Conservation (phyloP, 2,888 invertebrate genomes). For the Teleiodes luculella region DNA sequence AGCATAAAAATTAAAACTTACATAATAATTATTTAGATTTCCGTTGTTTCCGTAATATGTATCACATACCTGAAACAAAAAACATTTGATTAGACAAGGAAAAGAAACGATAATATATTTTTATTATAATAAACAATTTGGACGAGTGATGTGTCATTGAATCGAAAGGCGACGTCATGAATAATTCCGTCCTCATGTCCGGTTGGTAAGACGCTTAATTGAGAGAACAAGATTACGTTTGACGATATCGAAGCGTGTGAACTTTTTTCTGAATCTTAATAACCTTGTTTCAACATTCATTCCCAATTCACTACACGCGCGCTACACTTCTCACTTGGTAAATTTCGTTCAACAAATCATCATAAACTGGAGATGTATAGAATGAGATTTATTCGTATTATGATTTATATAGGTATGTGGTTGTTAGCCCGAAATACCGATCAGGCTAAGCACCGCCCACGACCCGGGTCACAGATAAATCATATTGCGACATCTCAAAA, state of each 20-base stretch:
- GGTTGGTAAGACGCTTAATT: constrained; percentile 64
- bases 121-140: constrained; percentile 41
- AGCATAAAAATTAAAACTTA: no score
- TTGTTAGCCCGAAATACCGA: constrained; percentile 68
- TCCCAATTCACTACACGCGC: constrained; percentile 33
- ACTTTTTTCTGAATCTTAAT: constrained; percentile 54
- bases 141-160: constrained; percentile 43
- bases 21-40: not conserved
- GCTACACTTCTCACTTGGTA: constrained; percentile 13
- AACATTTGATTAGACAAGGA: constrained; percentile 26
- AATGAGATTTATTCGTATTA: constrained; percentile 52
- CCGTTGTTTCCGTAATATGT: not conserved
- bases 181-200: constrained; percentile 64
- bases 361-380: constrained; percentile 57
- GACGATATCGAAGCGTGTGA: constrained; percentile 60
- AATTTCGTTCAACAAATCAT: constrained; percentile 29
- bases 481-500: constrained; percentile 77
- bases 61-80: constrained; percentile 31
- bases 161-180: constrained; percentile 53
- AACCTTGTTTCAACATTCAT: constrained; percentile 36
- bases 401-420: constrained; percentile 54
- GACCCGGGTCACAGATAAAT: constrained; percentile 64
- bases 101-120: constrained; percentile 20
- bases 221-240: constrained; percentile 62
- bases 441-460: constrained; percentile 76